Conservation (phyloP, 2,113 vertebrate species). For the Vulpes vulpes region DNA sequence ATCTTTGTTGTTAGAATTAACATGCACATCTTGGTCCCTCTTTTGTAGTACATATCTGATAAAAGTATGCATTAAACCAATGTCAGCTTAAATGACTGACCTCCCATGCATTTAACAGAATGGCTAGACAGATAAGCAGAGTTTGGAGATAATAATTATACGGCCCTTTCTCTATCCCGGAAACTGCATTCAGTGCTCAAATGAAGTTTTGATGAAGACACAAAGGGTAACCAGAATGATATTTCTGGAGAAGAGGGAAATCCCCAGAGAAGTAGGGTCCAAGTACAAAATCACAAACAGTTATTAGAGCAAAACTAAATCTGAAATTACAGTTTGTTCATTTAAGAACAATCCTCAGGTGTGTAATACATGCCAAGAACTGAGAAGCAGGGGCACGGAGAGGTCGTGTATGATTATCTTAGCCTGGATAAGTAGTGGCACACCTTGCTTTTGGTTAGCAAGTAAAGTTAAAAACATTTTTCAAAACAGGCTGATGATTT, state of each 20-base stretch:
- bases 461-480: slow-evolving; percentile 8
- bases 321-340: background rate
- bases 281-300: background rate
- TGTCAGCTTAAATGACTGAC: background rate
- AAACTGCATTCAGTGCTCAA: background rate
- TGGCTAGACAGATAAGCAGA: background rate
- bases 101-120: background rate
- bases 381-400: background rate
- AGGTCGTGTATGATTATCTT: background rate
- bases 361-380: background rate
- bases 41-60: background rate
- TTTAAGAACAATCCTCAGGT: background rate
- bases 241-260: background rate
- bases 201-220: background rate
- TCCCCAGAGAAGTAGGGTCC: background rate
- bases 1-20: background rate
- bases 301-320: background rate
- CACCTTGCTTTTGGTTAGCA: background rate
- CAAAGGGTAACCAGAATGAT: background rate
- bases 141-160: background rate
- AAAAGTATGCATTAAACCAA: background rate
- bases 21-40: background rate
- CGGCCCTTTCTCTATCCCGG: background rate
- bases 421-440: background rate
- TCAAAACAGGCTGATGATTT: background rate